Conservation (phyloP, 2,888 invertebrate genomes). For the Pseudococcus viburni region DNA sequence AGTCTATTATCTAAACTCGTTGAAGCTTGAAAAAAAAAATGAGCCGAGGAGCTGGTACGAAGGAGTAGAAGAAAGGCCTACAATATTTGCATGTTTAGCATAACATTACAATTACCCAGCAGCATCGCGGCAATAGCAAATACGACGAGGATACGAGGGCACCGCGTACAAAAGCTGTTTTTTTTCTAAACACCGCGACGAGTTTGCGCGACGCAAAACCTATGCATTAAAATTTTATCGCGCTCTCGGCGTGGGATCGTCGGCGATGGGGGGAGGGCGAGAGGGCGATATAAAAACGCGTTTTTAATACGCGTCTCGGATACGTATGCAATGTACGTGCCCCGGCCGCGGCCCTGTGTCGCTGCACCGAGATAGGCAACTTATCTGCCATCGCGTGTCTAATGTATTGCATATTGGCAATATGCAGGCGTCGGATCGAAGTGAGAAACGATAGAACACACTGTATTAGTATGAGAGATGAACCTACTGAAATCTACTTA, state of each 20-base stretch:
- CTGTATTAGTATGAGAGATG: not conserved
- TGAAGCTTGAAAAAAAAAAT: slow-evolving; percentile 18
- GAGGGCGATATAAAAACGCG: not conserved
- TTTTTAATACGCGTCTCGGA: slow-evolving; percentile 5
- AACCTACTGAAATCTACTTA: no score
- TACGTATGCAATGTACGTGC: not conserved
- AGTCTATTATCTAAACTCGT: slow-evolving; percentile 18
- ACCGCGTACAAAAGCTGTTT: slow-evolving; percentile 11
- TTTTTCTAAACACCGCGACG: not conserved
- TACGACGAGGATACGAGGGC: not conserved
- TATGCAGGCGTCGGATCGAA: not conserved
- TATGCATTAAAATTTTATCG: slow-evolving; percentile 35
- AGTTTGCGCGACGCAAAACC: not conserved
- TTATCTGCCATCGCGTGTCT: slow-evolving; percentile 5
- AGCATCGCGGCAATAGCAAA: not conserved
- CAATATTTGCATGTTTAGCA: slow-evolving; percentile 35
- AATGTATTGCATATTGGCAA: slow-evolving; percentile 27
- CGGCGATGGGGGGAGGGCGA: not conserved
- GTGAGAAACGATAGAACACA: not conserved
- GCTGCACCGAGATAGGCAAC: not conserved
- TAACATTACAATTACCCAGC: slow-evolving; percentile 29
- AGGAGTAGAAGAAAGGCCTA: not conserved
- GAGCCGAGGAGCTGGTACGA: not conserved
- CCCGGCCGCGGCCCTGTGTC: not conserved
- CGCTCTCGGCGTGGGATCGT: not conserved